phyloP scores from a whole-genome alignment of 2,113 vertebrate species.

The Microtus ochrogaster region DNA sequence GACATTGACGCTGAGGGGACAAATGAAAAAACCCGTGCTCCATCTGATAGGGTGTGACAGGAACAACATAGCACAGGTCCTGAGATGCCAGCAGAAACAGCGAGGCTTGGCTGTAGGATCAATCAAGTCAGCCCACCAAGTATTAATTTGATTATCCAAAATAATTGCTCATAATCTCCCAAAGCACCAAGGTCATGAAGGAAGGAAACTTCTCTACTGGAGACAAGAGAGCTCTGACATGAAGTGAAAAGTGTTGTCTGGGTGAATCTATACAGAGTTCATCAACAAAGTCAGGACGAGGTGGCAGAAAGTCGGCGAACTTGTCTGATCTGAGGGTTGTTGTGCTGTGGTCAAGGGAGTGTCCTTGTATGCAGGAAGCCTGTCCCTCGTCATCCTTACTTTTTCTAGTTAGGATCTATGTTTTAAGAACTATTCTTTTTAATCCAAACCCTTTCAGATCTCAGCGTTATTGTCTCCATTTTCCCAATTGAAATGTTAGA shows the following conservation, averaged over 20 bases:
- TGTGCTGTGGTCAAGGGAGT: too few species aligned
- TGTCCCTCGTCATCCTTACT: not conserved
- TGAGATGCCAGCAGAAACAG: not conserved
- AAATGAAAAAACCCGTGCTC: not conserved
- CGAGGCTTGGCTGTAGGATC: not conserved
- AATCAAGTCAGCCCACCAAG: not conserved
- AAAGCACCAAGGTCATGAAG: not conserved
- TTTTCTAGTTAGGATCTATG: not conserved
- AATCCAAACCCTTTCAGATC: not conserved
- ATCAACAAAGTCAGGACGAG: not conserved
- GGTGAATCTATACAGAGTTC: not conserved
- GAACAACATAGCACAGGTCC: too few species aligned
- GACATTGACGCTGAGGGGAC: not conserved
- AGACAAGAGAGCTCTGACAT: not conserved
- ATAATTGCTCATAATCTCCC: not conserved
- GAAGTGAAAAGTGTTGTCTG: not conserved
- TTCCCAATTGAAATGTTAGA: not conserved
- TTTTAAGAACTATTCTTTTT: not conserved
- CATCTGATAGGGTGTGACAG: not conserved
- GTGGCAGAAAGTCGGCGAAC: not conserved
- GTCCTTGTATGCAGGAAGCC: not conserved
- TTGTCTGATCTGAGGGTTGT: not conserved
- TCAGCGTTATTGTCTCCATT: not conserved
- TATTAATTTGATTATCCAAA: not conserved
- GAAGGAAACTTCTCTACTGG: not conserved